Base-by-base conservation (phyloP, 2,113 vertebrate genomes). In the Pygoscelis adeliae region DNA sequence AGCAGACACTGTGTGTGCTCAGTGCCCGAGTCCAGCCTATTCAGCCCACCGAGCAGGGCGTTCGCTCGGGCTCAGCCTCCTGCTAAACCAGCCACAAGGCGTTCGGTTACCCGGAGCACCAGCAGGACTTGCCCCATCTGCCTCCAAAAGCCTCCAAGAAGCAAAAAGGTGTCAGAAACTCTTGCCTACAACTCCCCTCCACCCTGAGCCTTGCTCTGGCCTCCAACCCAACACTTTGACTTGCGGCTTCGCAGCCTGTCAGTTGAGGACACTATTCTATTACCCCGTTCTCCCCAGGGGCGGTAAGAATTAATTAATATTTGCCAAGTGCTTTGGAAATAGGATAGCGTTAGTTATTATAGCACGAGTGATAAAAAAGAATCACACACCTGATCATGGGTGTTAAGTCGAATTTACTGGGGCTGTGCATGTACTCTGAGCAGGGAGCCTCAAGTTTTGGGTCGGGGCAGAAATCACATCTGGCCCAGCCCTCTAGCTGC, bases 11-110 rank as follows among this genome's bases (percentile, higher is more conserved):
- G 20, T 0, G 3, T 15, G 52, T 9, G 52, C 52, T 61, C 40
- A 9, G 30, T 7, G 32, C 32, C 32, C 3, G 0, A 40, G 42
- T 0, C 16, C 69, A 27, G 63, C 25, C 40, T 3, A 1, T 8
- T 15, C 66, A 34, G 25, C 13, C 29, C 36, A 18, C 20, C 3
- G 5, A 55, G 15, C 53, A 1, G 1, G 14, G 59, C 2, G 4
- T 9, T 58, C 2, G 2, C 11, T 9, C 1, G 2, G 15, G 67
- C 36, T 52, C 58, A 71, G 49, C 38, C 61, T 83, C 25, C 65
- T 3, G 4, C 32, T 7, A 23, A 30, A 58, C 23, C 29, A 38
- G 29, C 32, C 34, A 2, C 10, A 2, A 19, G 63, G 21, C 3
- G 1, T 19, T 38, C 1, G 0, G 58, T 13, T 23, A 40, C 52